Evolutionary conservation across 2,113 vertebrate species (phyloP).

Genomic region (Erinaceus europaeus): DNA sequence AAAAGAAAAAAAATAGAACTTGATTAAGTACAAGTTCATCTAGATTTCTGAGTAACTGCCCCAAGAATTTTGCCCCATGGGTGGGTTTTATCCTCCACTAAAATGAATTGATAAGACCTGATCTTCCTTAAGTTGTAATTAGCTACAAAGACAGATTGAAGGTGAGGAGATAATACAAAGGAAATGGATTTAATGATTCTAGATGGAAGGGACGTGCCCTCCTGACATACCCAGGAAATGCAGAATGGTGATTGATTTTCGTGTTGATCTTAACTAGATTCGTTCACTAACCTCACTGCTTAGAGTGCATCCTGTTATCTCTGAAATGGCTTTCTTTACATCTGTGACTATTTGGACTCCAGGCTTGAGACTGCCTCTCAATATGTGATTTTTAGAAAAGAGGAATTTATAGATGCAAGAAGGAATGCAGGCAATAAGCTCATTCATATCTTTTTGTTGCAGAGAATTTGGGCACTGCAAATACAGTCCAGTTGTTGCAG

Average conservation of each 20-base stretch:
- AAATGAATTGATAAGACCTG: background rate
- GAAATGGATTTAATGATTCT: background rate
- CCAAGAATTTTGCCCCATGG: too few species aligned
- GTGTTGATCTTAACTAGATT: background rate
- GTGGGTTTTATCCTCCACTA: background rate
- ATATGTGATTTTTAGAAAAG: conserved; percentile 10
- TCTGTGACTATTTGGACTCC: background rate
- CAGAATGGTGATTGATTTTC: too few species aligned
- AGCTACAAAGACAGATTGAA: background rate
- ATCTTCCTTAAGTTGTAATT: background rate
- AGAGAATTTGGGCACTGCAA: conserved; percentile 89
- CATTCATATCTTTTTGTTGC: conserved; percentile 63
- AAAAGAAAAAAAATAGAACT: too few species aligned
- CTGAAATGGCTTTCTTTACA: background rate
- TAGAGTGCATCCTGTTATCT: background rate
- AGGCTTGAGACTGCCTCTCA: background rate
- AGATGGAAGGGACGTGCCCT: too few species aligned
- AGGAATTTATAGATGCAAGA: background rate
- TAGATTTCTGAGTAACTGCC: conserved; percentile 7
- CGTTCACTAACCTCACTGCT: background rate
- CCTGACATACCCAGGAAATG: too few species aligned
- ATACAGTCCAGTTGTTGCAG: conserved; percentile 87
- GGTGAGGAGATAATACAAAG: background rate
- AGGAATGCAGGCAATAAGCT: background rate
- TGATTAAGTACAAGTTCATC: conserved; percentile 8